A percentile compares a stretch with the other conserved stretches of the same genome.
phyloP scores from a whole-genome alignment of 2,113 vertebrate species.

The Tachysurus vachellii region DNA sequence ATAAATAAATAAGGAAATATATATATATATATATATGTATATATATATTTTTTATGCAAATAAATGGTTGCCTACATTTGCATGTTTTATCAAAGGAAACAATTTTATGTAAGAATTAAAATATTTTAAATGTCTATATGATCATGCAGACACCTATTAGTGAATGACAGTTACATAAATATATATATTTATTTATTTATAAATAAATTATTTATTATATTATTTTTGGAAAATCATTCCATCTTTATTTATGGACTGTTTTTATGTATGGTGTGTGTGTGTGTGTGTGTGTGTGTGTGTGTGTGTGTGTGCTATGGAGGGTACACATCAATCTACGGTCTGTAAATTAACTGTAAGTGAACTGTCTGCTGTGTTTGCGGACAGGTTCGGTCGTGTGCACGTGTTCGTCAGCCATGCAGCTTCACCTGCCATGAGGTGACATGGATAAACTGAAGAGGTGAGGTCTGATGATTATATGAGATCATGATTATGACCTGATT shows the following conservation, averaged over 20 bases:
- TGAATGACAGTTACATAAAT: not conserved
- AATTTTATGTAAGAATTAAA: not conserved
- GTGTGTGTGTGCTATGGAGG: no score
- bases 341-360: not conserved
- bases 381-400: not conserved
- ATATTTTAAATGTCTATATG: not conserved
- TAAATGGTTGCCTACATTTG: not conserved
- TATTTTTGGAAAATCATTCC: no score
- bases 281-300: no score
- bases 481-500: not conserved
- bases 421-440: slow-evolving; percentile 34
- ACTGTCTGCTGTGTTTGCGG: not conserved
- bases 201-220: no score
- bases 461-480: not conserved
- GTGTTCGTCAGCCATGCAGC: not conserved
- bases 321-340: no score
- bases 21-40: no score
- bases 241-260: no score
- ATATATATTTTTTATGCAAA: not conserved
- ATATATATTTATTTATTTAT: no score
- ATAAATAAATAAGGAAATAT: not conserved
- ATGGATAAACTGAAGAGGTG: slow-evolving; percentile 54
- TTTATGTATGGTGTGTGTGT: no score
- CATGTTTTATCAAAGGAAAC: not conserved
- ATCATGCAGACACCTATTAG: not conserved